These are phyloP conservation scores for Pterophyllum scalare DNA, from an alignment of 2,113 vertebrate genomes.

Conservation along the genomic window DNA sequence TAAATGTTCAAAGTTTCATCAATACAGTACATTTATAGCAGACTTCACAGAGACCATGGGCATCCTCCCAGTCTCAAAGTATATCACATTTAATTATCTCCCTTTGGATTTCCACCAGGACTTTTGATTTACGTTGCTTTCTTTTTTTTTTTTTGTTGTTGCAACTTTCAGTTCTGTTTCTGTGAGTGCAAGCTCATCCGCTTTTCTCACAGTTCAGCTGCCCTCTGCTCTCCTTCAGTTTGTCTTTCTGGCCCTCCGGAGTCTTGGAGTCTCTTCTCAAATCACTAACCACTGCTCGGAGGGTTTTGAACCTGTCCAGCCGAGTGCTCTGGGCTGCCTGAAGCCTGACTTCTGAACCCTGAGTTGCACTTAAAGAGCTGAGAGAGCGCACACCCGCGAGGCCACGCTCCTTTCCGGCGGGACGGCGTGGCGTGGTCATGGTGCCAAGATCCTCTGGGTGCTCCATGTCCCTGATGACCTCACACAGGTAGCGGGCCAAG, in stretches of 20 bases:
- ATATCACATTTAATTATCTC: conserved; percentile 70
- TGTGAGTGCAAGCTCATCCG: conserved; percentile 48
- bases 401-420: conserved; percentile 75
- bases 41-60: conserved; percentile 65
- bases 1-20: conserved; percentile 70
- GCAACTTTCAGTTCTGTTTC: conserved; percentile 45
- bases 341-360: conserved; percentile 65
- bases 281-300: conserved; percentile 71
- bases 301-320: conserved; percentile 74
- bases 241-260: conserved; percentile 63
- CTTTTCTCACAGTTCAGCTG: conserved; percentile 76
- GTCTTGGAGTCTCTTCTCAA: conserved; percentile 67
- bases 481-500: conserved; percentile 80
- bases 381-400: conserved; percentile 82
- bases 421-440: conserved; percentile 66
- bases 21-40: conserved; percentile 73
- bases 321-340: conserved; percentile 63
- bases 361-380: conserved; percentile 80
- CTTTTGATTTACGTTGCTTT: conserved; percentile 44
- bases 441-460: conserved; percentile 58
- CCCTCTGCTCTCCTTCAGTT: conserved; percentile 72
- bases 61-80: conserved; percentile 49
- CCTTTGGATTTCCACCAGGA: conserved; percentile 53
- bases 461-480: conserved; percentile 81
- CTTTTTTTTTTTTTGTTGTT: background rate